Base-by-base conservation (phyloP, 2,113 vertebrate species). In the Pelobates fuscus region DNA sequence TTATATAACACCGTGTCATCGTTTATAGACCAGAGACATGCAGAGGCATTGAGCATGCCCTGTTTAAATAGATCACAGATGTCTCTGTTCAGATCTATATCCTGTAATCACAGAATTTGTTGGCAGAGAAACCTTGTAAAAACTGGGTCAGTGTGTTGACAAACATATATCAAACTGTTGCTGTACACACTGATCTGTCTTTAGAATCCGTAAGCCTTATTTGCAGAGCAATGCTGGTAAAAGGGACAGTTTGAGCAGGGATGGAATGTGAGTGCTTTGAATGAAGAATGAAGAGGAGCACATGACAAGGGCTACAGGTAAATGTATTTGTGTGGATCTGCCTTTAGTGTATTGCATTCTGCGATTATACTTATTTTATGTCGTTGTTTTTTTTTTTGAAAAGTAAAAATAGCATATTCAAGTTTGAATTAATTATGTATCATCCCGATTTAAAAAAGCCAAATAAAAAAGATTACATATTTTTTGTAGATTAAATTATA, bases 21-120 rank as follows among this genome's bases (percentile, higher is more conserved):
- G 26, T 75, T 61, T 30, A 52, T 37, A 52, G 65, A 37, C 26
- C 43, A 32, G 54, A 61, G 64, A 59, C 12, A 25, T 61, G 67
- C 27, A 30, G 41, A 25, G 3, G 62, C 73, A 20, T 37, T 29
- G 72, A 77, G 65, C 55, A 49, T 68, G 65, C 55, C 73, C 73
- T 68, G 65, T 77, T 77, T 68, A 68, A 67, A 77, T 68, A 60
- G 73, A 68, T 77, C 73, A 77, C 64, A 61, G 65, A 60, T 77
- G 73, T 68, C 65, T 68, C 52, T 25, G 30, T 32, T 52, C 37
- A 77, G 65, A 77, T 77, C 73, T 46, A 23, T 75, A 52, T 67
- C 59, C 63, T 77, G 64, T 77, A 77, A 77, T 77, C 73, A 77
- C 73, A 77, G 55, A 77, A 77, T 77, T 52, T 37, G 73, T 61